A percentile compares a stretch with the other conserved stretches of the same genome.
phyloP scores from a whole-genome alignment of 2,888 invertebrate species.

The Anodontia alba region DNA sequence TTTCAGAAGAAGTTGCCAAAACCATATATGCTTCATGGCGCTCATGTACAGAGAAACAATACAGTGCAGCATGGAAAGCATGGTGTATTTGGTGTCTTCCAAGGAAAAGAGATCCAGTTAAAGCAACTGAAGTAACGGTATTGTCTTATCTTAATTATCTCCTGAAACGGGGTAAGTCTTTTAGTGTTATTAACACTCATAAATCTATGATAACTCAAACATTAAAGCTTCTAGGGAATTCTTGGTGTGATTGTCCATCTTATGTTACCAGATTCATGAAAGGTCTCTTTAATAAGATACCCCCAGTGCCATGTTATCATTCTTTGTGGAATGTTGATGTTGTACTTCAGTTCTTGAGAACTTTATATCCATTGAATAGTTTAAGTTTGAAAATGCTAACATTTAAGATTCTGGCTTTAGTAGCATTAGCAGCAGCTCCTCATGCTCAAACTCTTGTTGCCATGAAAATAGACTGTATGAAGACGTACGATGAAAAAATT shows the following conservation, averaged over 20 bases:
- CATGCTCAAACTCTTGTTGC: too few species aligned
- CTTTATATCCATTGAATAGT: too few species aligned
- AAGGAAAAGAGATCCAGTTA: constrained; percentile 20
- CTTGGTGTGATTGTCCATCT: neutral
- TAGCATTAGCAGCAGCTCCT: too few species aligned
- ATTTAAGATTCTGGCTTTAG: too few species aligned
- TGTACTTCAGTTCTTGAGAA: too few species aligned
- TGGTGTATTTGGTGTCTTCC: constrained; percentile 25
- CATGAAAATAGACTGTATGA: too few species aligned
- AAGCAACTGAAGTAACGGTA: constrained; percentile 12
- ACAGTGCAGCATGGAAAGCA: constrained; percentile 26
- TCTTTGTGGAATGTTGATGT: too few species aligned
- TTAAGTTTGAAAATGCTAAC: too few species aligned
- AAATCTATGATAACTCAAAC: neutral
- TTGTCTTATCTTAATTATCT: constrained; percentile 15
- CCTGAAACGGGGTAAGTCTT: neutral
- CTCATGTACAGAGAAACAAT: constrained; percentile 24
- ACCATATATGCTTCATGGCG: constrained; percentile 19
- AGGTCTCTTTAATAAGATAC: neutral
- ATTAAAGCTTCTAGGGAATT: neutral
- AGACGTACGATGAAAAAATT: too few species aligned
- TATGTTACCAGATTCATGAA: neutral
- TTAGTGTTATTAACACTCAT: neutral
- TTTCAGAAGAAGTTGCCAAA: constrained; percentile 10
- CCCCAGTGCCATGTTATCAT: neutral